Evolutionary conservation across 2,113 vertebrate genomes (phyloP), one percentile per base, ranked within the genome.

Genomic region (Upupa epops): DNA sequence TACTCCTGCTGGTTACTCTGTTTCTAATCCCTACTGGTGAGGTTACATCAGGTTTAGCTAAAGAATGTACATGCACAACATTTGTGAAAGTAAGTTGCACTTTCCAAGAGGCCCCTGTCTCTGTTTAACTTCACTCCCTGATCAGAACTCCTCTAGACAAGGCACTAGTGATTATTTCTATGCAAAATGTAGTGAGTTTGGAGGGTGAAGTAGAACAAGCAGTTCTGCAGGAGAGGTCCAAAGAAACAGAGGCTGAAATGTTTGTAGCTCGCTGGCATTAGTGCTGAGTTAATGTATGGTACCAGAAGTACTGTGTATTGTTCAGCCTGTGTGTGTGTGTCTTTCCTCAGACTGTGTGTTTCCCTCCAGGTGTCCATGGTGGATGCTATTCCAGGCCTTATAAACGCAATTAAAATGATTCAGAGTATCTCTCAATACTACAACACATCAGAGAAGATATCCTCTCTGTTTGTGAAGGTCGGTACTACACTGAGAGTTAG

Each of bases 361-460:
- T 34, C 71, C 73, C 97, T 97, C 61, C 32, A 99, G 99, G 97
- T 98, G 19, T 97, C 98, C 8, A 99, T 99, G 98, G 97, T 98
- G 45, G 98, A 98, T 95, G 97, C 98, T 42, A 98, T 99, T 94
- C 98, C 98, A 69, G 98, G 98, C 58, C 97, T 99, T 58, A 98
- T 99, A 90, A 98, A 98, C 95, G 97, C 98, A 59, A 99, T 99
- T 96, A 97, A 98, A 89, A 98, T 99, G 98, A 98, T 99, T 95
- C 98, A 99, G 88, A 98, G 94, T 59, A 97, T 99, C 80, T 99
- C 99, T 74, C 97, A 94, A 70, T 98, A 99, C 95, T 99, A 99
- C 77, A 99, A 99, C 89, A 99, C 99, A 4, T 99, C 99, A 26
- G 99, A 99, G 90, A 99, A 98, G 93, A 98, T 99, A 86, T 99